Evolutionary conservation across 2,797 vertebrate genomes (phyloP), one percentile per base, ranked within the genome.

Genomic region (Delichon dasypus): DNA sequence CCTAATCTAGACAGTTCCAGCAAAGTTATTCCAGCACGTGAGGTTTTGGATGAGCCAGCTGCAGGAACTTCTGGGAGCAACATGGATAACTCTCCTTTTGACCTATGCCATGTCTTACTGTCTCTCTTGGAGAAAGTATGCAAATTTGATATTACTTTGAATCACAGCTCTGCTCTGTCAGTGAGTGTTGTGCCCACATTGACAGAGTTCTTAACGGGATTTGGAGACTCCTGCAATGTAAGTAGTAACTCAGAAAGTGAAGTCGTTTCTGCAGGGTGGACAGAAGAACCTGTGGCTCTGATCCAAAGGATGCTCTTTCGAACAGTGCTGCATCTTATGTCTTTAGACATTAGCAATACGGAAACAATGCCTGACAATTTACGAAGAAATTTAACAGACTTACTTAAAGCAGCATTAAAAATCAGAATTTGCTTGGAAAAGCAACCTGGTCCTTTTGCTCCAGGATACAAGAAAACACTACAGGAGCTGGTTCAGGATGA

Each of bases 81-180:
- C 80, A 96, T 96, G 96, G 98, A 98, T 93, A 99, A 99, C 93
- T 99, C 99, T 6, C 98, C 99, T 20, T 99, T 99, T 95, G 99
- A 99, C 75, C 98, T 99, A 83, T 99, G 99, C 95, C 98, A 97
- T 50, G 98, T 99, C 81, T 97, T 99, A 73, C 97, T 99, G 42
- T 99, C 99, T 22, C 97, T 99, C 53, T 95, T 99, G 83, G 99
- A 99, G 97, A 99, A 99, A 88, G 98, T 99, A 72, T 99, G 99
- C 85, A 99, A 98, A 90, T 99, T 99, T 95, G 99, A 99, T 97
- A 98, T 98, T 97, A 96, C 97, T 95, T 98, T 99, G 85, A 99
- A 98, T 97, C 98, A 98, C 96, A 99, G 98, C 94, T 99, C 99
- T 25, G 97, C 98, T 66, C 97, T 99, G 68, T 98, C 98, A 8